phyloP scores from a whole-genome alignment of 2,888 invertebrate genomes.

The Diplolepis rosae region DNA sequence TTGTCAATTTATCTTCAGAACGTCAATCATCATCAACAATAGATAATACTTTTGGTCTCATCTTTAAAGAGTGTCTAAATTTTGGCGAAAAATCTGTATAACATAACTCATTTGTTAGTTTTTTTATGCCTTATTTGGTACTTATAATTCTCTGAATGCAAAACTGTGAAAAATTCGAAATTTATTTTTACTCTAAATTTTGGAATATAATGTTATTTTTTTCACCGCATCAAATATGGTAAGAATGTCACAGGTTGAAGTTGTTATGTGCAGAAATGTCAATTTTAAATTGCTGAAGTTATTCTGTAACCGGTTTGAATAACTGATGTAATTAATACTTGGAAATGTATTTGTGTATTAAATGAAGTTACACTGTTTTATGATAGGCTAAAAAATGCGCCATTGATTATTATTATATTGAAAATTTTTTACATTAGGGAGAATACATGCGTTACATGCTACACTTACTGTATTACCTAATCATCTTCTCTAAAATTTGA shows the following conservation, averaged over 20 bases:
- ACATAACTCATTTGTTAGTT: no score
- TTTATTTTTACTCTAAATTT: no score
- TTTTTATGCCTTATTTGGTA: no score
- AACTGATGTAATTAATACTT: background rate
- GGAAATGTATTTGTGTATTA: background rate
- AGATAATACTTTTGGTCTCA: no score
- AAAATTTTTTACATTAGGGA: background rate
- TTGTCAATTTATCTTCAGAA: conserved; percentile 53
- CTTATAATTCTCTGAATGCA: no score
- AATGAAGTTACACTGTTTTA: background rate
- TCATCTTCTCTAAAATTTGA: background rate
- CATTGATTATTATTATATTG: conserved; percentile 6
- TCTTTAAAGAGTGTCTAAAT: no score
- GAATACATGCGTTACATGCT: background rate
- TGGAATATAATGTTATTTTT: no score
- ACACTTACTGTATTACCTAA: background rate
- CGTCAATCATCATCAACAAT: no score
- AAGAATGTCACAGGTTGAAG: background rate
- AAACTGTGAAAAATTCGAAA: background rate
- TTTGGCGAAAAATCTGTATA: no score
- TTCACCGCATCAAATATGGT: no score
- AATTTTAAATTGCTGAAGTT: background rate
- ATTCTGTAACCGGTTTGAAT: background rate
- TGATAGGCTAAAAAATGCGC: background rate
- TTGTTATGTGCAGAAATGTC: conserved; percentile 1